Percentiles rank a stretch among this genome's conserved stretches.
Evolutionary conservation across 2,797 vertebrate genomes (phyloP).

Genomic region (Margarornis squamiger): DNA sequence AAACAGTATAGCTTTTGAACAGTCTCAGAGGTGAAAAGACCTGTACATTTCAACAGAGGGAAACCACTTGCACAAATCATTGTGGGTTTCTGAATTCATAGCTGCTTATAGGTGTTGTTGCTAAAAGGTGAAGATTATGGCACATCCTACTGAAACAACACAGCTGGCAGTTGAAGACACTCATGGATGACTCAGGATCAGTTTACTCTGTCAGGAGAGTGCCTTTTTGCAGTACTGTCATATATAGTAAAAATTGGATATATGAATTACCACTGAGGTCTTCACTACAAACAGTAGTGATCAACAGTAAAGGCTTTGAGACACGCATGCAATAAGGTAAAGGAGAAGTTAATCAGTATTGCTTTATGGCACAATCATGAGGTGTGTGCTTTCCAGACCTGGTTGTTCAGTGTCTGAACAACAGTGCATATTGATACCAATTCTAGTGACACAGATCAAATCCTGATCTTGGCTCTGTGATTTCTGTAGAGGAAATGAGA

Average conservation of each 20-base stretch:
- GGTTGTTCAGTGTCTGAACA: not conserved
- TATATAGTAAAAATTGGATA: not conserved
- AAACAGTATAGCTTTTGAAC: not conserved
- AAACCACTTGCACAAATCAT: not conserved
- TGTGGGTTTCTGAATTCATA: not conserved
- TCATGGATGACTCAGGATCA: not conserved
- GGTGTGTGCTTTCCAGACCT: not conserved
- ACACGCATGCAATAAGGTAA: not conserved
- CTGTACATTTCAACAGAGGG: not conserved
- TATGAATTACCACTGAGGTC: not conserved
- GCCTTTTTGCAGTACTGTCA: not conserved
- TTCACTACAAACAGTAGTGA: not conserved
- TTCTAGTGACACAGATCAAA: not conserved
- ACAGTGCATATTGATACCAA: not conserved
- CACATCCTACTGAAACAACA: not conserved
- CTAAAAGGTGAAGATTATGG: not conserved
- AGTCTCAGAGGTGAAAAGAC: not conserved
- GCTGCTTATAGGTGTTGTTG: not conserved
- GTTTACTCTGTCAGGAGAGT: not conserved
- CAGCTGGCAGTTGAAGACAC: not conserved
- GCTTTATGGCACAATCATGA: not conserved
- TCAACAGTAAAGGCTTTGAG: not conserved
- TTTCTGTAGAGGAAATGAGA: not conserved
- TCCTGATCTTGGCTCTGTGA: not conserved
- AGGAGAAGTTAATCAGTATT: not conserved